Evolutionary conservation across 2,888 invertebrate species (phyloP).

Genomic region (Drosophila nr. fundita): DNA sequence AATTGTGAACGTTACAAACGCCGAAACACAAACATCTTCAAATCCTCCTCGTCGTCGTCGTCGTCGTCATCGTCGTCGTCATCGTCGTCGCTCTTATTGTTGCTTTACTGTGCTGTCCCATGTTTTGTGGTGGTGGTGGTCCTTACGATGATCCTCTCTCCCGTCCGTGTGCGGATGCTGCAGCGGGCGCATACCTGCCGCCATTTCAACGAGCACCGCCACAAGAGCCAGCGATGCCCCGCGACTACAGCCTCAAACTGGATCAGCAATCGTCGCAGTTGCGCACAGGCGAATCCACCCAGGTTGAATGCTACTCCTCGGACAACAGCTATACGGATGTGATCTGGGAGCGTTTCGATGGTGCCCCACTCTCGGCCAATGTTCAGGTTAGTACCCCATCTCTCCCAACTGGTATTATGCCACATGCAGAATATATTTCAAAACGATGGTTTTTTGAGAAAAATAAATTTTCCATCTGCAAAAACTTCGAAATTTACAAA

Average conservation of each 20-base stretch:
- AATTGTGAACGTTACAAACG: slow-evolving; percentile 66
- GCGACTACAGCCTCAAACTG: slow-evolving; percentile 81
- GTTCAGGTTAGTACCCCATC: slow-evolving; percentile 72
- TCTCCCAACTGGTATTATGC: background rate
- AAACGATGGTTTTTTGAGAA: background rate
- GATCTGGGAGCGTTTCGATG: slow-evolving; percentile 84
- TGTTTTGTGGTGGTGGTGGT: slow-evolving; percentile 22
- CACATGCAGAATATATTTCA: background rate
- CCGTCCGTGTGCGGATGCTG: background rate
- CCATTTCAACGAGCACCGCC: slow-evolving; percentile 24
- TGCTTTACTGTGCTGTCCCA: slow-evolving; percentile 47
- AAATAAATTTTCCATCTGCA: background rate
- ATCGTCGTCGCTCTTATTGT: slow-evolving; percentile 39
- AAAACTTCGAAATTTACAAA: background rate
- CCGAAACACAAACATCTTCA: slow-evolving; percentile 53
- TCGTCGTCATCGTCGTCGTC: slow-evolving; percentile 25
- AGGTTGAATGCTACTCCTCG: slow-evolving; percentile 84
- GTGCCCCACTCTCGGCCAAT: slow-evolving; percentile 79
- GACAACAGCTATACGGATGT: slow-evolving; percentile 82
- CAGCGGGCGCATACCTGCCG: slow-evolving; percentile 56
- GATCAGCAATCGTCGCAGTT: slow-evolving; percentile 83
- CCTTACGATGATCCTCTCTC: background rate
- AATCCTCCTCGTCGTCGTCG: slow-evolving; percentile 37
- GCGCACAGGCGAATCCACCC: slow-evolving; percentile 83
- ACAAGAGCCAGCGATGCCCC: slow-evolving; percentile 53